Base-by-base conservation (phyloP, 2,113 vertebrate genomes). In the Apodemus sylvaticus region DNA sequence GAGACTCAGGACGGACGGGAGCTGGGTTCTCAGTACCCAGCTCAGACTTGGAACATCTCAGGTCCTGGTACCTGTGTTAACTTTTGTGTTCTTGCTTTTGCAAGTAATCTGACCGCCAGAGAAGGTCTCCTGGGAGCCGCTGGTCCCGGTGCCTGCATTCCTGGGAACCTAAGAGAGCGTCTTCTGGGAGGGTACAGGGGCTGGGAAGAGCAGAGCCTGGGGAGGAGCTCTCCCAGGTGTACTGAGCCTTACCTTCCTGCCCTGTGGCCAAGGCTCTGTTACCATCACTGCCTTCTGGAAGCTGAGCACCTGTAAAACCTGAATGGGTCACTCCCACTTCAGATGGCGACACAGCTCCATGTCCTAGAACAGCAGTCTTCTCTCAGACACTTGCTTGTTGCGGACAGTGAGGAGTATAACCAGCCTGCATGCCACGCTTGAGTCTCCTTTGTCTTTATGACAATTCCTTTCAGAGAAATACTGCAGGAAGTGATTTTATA, bases 21-120 rank as follows among this genome's bases (percentile, higher is more conserved):
- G 1, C 64, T 36, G 1, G 66, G 39, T 55, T 22, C 29, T 5
- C 42, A 13, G 14, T 81, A 14, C 48, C 48, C 42, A 0, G 78
- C 2, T 29, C 8, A 2, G 42, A 1, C 39, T 22, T 16, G 22
- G 19, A 13, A 1, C 36, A 0, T 60, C 20, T 31, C 14, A 48
- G 13, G 73, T 62, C 1, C 53, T 17, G 6, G 74, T 13, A 13
- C 34, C 17, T 53, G 16, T 2, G 8, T 48, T 60, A 48, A 92
- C 66, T 79, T 94, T 39, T 31, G 60, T 66, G 60, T 42, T 36
- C 20, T 48, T 24, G 55, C 2, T 74, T 42, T 66, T 53, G 70
- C 48, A 34, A 93, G 93, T 53, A 76, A 60, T 79, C 0, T 53
- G 36, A 24, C 39, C 4, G 5, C 66, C 36, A 77, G 34, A n/a